A percentile compares a stretch with the other conserved stretches of the same genome.
phyloP scores from a whole-genome alignment of 2,888 invertebrate species.

The Hymenopus coronatus region DNA sequence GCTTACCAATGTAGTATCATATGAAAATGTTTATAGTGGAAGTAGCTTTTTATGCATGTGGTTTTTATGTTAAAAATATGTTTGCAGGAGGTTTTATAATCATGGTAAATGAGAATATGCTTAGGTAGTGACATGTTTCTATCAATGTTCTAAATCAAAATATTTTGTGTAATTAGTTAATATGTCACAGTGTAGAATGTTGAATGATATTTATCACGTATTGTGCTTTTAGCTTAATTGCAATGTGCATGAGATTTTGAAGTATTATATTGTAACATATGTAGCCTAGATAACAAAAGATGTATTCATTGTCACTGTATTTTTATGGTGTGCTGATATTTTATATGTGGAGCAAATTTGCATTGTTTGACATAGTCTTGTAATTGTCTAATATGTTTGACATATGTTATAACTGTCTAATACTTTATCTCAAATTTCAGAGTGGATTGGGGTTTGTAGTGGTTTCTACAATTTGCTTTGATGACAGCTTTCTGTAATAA shows the following conservation, averaged over 20 bases:
- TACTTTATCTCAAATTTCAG: neutral
- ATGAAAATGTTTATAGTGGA: neutral
- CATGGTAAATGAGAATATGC: neutral
- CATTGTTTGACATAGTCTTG: neutral
- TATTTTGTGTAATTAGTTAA: neutral
- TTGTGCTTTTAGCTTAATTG: neutral
- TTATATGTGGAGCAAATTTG: neutral
- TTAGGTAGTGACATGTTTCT: neutral
- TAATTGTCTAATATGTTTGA: neutral
- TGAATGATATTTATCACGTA: neutral
- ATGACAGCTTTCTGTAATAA: no score
- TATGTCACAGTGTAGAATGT: neutral
- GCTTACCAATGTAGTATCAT: neutral
- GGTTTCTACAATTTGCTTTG: no score
- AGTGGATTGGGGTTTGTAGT: neutral
- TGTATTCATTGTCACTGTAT: neutral
- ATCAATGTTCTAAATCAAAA: neutral
- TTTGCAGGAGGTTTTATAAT: neutral
- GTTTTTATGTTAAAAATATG: neutral
- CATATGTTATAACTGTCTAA: no score
- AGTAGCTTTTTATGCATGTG: neutral
- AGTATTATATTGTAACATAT: neutral
- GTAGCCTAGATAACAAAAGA: neutral
- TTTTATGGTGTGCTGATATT: neutral
- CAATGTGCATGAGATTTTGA: neutral